Evolutionary conservation across 30 jellyfish, hydroid and myxozoan species (phyloP).

Genomic region (Hydractinia symbiolongicarpus): DNA sequence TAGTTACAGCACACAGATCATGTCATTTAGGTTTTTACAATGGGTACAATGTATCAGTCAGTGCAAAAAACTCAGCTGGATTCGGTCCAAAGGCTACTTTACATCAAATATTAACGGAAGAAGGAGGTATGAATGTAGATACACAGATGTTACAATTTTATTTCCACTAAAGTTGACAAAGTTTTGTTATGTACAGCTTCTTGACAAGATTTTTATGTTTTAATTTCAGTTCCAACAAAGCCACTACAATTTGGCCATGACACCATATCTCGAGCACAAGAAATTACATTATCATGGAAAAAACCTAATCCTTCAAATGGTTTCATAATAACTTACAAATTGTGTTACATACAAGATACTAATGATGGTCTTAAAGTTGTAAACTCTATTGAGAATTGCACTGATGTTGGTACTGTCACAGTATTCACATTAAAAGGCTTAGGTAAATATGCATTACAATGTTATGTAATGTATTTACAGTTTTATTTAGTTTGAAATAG

Average conservation of each 20-base stretch:
- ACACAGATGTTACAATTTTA: too few species aligned
- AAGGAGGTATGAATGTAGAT: too few species aligned
- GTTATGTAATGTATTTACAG: too few species aligned
- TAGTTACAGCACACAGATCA: too few species aligned
- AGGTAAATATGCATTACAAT: too few species aligned
- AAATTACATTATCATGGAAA: background rate
- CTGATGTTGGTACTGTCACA: background rate
- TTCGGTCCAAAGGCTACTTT: background rate
- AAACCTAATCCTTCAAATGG: background rate
- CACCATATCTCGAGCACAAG: background rate
- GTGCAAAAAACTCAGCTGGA: background rate
- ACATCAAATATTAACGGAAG: background rate
- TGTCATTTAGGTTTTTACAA: background rate
- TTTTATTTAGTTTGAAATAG: too few species aligned
- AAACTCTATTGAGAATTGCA: background rate
- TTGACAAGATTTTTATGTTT: too few species aligned
- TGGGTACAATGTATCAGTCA: background rate
- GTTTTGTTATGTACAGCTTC: too few species aligned
- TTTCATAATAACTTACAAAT: background rate
- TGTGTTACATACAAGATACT: slow-evolving; percentile 8
- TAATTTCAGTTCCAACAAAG: too few species aligned
- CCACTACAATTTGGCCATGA: background rate
- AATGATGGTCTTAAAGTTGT: slow-evolving; percentile 1
- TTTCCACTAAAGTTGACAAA: too few species aligned
- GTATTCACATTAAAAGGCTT: too few species aligned